phyloP scores from a whole-genome alignment of 1,140 invertebrate genomes.

The Meloidogyne exigua region DNA sequence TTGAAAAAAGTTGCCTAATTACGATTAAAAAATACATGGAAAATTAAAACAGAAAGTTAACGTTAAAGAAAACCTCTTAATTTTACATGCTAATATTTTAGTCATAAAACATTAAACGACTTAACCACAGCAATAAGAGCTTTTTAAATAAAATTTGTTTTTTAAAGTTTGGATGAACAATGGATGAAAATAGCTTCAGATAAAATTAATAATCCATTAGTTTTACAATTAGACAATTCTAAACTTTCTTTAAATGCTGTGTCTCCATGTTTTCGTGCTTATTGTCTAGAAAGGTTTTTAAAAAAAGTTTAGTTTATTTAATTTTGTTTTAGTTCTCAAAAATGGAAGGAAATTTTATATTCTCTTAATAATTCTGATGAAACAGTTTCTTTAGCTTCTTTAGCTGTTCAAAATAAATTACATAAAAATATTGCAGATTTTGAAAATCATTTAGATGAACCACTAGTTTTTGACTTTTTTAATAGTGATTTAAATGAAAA shows the following conservation, averaged over 20 bases:
- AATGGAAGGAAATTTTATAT: constrained; percentile 15
- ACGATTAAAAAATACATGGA: too few species aligned
- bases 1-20: too few species aligned
- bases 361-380: constrained; percentile 34
- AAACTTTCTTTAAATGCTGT: constrained; percentile 39
- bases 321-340: constrained; percentile 10
- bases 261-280: constrained; percentile 35
- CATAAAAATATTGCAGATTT: constrained; percentile 43
- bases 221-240: constrained; percentile 40
- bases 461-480: not conserved
- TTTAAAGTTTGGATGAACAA: constrained; percentile 40
- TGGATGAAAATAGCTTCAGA: constrained; percentile 30
- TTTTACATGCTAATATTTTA: too few species aligned
- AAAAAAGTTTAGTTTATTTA: not conserved
- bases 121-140: too few species aligned
- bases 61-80: too few species aligned
- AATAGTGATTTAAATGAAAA: constrained; percentile 5
- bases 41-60: too few species aligned
- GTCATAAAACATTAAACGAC: too few species aligned
- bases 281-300: constrained; percentile 19
- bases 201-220: constrained; percentile 27
- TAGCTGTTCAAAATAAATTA: constrained; percentile 41
- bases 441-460: constrained; percentile 43
- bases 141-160: too few species aligned
- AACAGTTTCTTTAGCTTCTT: constrained; percentile 24